Evolutionary conservation across 1,140 invertebrate species (phyloP), one percentile per base, ranked within the genome.

Genomic region (Drosophila navojoa): DNA sequence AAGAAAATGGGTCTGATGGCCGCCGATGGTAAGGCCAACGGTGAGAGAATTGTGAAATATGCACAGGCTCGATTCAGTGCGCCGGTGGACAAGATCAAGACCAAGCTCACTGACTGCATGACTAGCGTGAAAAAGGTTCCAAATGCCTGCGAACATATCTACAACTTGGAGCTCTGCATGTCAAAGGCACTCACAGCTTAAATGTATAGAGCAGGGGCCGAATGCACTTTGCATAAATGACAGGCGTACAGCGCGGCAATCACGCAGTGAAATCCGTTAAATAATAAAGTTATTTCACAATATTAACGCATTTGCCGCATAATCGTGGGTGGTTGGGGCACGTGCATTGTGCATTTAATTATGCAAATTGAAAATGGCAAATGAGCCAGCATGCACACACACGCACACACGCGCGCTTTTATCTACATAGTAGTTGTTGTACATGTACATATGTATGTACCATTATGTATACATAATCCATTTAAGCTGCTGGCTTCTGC

Each of bases 301-400:
- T 81, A 81, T 81, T 78, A 79, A 81, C 57, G 76, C 79, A 72
- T 62, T 42, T 72, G 57, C 15, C 66, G 68, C 73, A 67, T 69
- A 79, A 79, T 76, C 64, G 35, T 53, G 27, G 50, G 42, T 16
- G 44, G 57, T 40, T 47, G 44, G 45, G 67, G 44, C 42, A 10
- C 38, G 11, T 53, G 42, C 44, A 54, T 64, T 63, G 47, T 78
- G 58, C 76, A 76, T 81, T 81, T 76, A 81, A 81, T 84, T 84
- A 81, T 84, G 80, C 79, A 84, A 81, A 84, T 79, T 73, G 79
- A 84, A 84, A 76, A 73, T 53, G 67, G 47, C 75, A 70, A 75
- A 71, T 81, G 71, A 74, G 29, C 42, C 62, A 68, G 22, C 53
- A 59, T 54, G 62, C 35, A 63, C 29, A 42, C 50, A 54, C 27